Base-by-base conservation (phyloP, 1,140 invertebrate genomes). In the Agrypnia vestita region DNA sequence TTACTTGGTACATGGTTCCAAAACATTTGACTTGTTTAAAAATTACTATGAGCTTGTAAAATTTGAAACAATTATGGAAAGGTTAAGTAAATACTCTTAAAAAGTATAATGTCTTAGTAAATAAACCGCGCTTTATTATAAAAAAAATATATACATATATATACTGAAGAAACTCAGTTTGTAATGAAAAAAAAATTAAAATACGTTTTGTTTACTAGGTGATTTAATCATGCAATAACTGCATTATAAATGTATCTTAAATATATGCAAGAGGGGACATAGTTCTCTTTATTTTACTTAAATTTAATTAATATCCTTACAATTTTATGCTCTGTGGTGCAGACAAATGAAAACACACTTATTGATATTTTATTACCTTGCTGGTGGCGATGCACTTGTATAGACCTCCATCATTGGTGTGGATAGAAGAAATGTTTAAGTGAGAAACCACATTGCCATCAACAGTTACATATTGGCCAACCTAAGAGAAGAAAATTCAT, bases 391-490 rank as follows among this genome's bases (percentile, higher is more conserved):
- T 93, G 85, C 97, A 99, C 82, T 95, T 95, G 89, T 98, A 98
- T 8, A 97, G 91, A 67, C 97, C 97, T 72, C 97, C 97, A 85
- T 98, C 97, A 84, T 97, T 96, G 12, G 97, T 96, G 84, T 96
- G 94, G 67, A 97, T 96, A 46, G 94, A 95, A 6, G 96, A 96
- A 79, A 99, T 97, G 86, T 98, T 98, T 72, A 99, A 90, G 86
- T 97, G 95, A 1, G 97, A 98, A 61, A 98, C 95, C 15, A 98
- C 96, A 89, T 98, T 97, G 12, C 97, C 97, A 82, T 95, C 95
- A 7, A 94, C 93, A 0, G 95, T 96, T 0, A 96, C 94, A 86
- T 96, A 97, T 86, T 97, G 96, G 75, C 96, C 96, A 83, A 97
- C 94, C 89, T 95, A 3, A 49, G 4, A 43, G 17, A 10, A 13